These are phyloP conservation scores for Vanessa atalanta DNA, from an alignment of 1,140 invertebrate species.

Conservation along the genomic window DNA sequence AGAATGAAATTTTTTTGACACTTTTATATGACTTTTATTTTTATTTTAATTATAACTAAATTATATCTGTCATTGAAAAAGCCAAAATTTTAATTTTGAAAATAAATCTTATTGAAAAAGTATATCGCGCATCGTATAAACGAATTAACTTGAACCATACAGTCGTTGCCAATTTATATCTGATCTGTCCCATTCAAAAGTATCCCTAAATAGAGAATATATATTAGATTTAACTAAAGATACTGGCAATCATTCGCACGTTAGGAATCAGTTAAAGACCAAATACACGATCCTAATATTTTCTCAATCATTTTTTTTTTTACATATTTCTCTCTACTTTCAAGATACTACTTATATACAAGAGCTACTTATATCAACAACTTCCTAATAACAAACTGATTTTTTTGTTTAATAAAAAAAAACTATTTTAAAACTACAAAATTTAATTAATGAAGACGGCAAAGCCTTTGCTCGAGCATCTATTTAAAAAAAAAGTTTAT, in stretches of 20 bases:
- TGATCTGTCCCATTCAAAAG: conserved; percentile 8
- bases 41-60: too few species aligned
- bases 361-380: too few species aligned
- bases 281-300: neutral
- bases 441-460: too few species aligned
- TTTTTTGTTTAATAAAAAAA: too few species aligned
- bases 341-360: too few species aligned
- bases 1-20: too few species aligned
- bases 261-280: neutral
- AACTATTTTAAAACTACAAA: too few species aligned
- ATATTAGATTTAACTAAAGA: conserved; percentile 7
- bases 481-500: neutral
- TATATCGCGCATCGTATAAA: neutral
- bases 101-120: neutral
- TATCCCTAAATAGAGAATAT: neutral
- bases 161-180: neutral
- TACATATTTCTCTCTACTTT: too few species aligned
- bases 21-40: too few species aligned
- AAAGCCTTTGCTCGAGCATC: neutral
- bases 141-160: neutral
- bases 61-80: too few species aligned
- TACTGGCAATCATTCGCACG: conserved; percentile 3
- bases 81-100: too few species aligned
- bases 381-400: too few species aligned
- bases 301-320: neutral